Base-by-base conservation (phyloP, 1,140 invertebrate species). In the Saccostrea glomerata region DNA sequence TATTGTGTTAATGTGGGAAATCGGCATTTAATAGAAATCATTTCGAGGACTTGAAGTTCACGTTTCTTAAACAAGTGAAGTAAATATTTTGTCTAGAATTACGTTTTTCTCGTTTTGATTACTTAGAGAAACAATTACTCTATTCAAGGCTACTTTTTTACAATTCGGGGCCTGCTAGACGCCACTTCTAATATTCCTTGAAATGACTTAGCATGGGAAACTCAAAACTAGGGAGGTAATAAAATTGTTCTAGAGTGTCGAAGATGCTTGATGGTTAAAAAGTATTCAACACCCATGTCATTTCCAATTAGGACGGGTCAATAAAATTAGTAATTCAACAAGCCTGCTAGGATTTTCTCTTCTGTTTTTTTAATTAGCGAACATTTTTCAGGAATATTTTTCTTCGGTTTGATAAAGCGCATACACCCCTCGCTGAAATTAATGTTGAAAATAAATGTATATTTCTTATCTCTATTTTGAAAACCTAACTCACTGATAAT, bases 21-120 rank as follows among this genome's bases (percentile, higher is more conserved):
- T 84, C 6, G 70, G 70, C 70, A 77, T 77, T 77, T 77, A 77
- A 77, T 77, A 77, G 70, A 30, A 25, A 77, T 77, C 70, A 77
- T 77, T 36, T 77, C 11, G 25, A 77, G 70, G 70, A 77, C 13
- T 77, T 77, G 70, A 77, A 36, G 25, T 36, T 77, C 70, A 77
- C 70, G 70, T 77, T 77, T 77, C 70, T 77, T 30, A 77, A 77
- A 77, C 70, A 77, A 77, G 7, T 77, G 70, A 77, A 77, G 54
- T 84, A 84, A 84, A 84, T 84, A 84, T 56, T 84, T 84, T 55
- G 40, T 84, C 82, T 84, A 84, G 82, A 84, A 55, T 55, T 84
- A 54, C 82, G 17, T 55, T 77, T 77, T 77, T 23, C 25, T 25
- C 70, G 25, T 25, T 30, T 77, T 77, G 70, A 77, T 77, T 77